Evolutionary conservation across 2,113 vertebrate genomes (phyloP).

Genomic region (Carettochelys insculpta): DNA sequence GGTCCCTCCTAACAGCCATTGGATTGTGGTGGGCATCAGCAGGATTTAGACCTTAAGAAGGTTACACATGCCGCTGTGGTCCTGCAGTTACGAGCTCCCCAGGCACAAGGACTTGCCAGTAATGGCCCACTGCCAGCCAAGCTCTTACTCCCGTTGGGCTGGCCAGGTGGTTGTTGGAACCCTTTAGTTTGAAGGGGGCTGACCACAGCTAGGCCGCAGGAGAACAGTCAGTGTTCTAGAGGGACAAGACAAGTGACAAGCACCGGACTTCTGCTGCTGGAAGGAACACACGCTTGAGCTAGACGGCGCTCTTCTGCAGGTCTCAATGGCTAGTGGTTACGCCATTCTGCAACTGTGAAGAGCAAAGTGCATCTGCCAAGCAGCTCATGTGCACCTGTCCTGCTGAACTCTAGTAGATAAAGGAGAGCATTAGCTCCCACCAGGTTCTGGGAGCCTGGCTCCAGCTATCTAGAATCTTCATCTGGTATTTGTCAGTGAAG

Average conservation of each 20-base stretch:
- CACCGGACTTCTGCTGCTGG: too few relatives aligned
- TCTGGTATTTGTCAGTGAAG: not conserved
- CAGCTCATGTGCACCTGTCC: not conserved
- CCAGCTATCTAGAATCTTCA: not conserved
- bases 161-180: not conserved
- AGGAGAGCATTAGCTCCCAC: not conserved
- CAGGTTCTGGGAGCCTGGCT: not conserved
- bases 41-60: not conserved
- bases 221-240: too few relatives aligned
- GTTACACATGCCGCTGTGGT: not conserved
- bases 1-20: not conserved
- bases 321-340: not conserved
- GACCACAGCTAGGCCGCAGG: not conserved
- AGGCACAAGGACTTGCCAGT: not conserved
- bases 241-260: too few relatives aligned
- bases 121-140: not conserved
- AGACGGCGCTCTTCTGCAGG: too few relatives aligned
- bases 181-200: not conserved
- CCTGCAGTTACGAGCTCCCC: accelerated
- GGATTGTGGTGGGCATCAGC: not conserved
- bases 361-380: not conserved
- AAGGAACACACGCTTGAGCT: too few relatives aligned
- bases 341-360: not conserved
- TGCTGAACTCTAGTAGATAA: not conserved
- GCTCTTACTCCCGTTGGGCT: not conserved